Evolutionary conservation across 2,113 vertebrate genomes (phyloP), one percentile per base, ranked within the genome.

Genomic region (Cichladusa arquata): DNA sequence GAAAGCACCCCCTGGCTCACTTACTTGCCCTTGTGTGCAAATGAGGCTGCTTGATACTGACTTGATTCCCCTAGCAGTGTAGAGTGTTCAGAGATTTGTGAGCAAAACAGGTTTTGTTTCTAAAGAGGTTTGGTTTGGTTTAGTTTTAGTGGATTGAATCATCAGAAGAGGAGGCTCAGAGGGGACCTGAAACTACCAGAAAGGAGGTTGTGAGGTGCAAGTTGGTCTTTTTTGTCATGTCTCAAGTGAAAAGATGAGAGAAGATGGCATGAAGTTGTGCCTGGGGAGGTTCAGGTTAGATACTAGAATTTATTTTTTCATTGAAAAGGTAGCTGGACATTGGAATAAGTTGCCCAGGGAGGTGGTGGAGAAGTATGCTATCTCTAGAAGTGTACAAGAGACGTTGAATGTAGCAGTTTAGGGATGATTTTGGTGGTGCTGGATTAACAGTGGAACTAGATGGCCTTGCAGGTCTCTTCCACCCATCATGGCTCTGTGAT

Each of bases 401-500:
- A 14, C 18, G 19, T 57, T 82, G n/a, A 33, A 34, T 26, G 11
- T 54, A 24, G 61, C 12, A 47, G 25, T 54, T 69, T 31, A 42
- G 34, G 29, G 54, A 31, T 42, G 29, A 47, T 62, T 34, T 34
- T 62, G 18, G 26, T 82, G 34, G 8, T 48, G 34, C 61, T 48
- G 29, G n/a, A 16, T 54, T 82, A 17, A 9, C n/a, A 54, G 29
- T 4, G 69, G 29, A 17, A 23, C 14, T 61, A 54, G 25, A 47
- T 54, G 29, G 47, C 57, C 9, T 16, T 34, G 25, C 36, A 61
- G 34, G 25, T 42, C 54, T 69, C n/a, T 89, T 82, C 25, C 14
- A 62, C 4, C 23, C 0, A 0, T 26, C 31, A 61, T 23, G 5
- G 28, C 12, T 76, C 33, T 42, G 8, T 38, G 28, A 38, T 54